These are phyloP conservation scores for Axis porcinus DNA, from an alignment of 2,113 vertebrate genomes.

Conservation along the genomic window DNA sequence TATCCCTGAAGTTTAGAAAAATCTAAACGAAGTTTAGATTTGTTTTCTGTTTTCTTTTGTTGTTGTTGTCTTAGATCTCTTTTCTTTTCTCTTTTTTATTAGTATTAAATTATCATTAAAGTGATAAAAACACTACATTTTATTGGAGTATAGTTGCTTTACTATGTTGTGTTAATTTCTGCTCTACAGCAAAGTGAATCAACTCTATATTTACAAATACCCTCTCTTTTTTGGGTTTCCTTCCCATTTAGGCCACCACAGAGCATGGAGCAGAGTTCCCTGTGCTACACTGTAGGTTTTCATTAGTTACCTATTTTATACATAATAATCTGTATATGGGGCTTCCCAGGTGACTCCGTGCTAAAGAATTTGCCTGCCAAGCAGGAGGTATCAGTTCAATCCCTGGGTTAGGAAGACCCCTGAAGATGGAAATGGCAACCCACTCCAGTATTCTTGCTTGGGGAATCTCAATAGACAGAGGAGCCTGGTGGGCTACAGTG, in stretches of 20 bases:
- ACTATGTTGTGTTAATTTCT: background rate
- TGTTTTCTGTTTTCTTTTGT: background rate
- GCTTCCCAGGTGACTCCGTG: background rate
- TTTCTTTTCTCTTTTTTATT: background rate
- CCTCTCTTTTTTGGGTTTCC: background rate
- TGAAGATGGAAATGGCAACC: background rate
- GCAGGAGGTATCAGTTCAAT: background rate
- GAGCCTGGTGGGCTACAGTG: background rate
- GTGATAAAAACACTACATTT: background rate
- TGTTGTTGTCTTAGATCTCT: background rate
- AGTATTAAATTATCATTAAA: background rate
- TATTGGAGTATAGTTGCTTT: background rate
- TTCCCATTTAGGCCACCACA: background rate
- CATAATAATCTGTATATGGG: background rate
- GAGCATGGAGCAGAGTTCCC: background rate
- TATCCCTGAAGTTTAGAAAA: background rate
- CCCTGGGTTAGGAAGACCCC: background rate
- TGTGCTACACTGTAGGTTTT: background rate
- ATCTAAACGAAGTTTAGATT: background rate
- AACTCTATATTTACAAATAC: background rate
- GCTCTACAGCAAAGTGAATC: background rate
- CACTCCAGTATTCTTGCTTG: background rate
- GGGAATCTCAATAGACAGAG: background rate
- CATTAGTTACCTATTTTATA: background rate
- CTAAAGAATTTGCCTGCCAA: background rate